A percentile compares a stretch with the other conserved stretches of the same genome.
Conservation (phyloP, 2,888 invertebrate genomes). For the Mythimna vitellina region DNA sequence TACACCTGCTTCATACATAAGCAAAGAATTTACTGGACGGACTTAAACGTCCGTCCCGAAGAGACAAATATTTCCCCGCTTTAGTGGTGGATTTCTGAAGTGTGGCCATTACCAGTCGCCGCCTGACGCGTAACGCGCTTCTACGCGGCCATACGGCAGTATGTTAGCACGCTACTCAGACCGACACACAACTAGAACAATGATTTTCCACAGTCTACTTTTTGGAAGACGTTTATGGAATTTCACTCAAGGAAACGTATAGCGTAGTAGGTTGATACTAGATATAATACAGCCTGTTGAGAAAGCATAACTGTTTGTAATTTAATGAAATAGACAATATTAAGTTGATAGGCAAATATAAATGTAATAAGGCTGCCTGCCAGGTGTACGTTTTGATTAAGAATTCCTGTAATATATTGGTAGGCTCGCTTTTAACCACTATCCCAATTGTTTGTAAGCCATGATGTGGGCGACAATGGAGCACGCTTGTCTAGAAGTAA, state of each 20-base stretch:
- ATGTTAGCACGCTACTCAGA: slow-evolving; percentile 5
- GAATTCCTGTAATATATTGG: no score
- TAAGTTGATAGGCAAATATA: no score
- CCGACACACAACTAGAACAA: slow-evolving; percentile 2
- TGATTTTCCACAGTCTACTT: not conserved
- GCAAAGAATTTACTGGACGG: not conserved
- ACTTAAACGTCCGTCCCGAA: not conserved
- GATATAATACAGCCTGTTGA: not conserved
- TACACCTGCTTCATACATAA: slow-evolving; percentile 3
- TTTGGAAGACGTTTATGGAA: not conserved
- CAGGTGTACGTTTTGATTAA: no score
- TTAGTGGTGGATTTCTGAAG: not conserved
- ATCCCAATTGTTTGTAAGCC: no score
- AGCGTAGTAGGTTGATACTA: not conserved
- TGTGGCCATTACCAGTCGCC: slow-evolving; percentile 7
- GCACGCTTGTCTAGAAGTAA: no score
- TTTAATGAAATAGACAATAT: no score
- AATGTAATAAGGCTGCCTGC: no score
- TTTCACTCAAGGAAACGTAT: not conserved
- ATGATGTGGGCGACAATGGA: no score
- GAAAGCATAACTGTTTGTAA: no score
- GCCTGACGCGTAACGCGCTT: slow-evolving; percentile 19
- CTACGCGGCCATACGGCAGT: not conserved
- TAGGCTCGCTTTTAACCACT: no score
- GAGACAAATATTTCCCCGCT: not conserved